These are phyloP conservation scores for Drosophila aff. DNA, from an alignment of 1,140 invertebrate genomes.

Conservation along the genomic window DNA sequence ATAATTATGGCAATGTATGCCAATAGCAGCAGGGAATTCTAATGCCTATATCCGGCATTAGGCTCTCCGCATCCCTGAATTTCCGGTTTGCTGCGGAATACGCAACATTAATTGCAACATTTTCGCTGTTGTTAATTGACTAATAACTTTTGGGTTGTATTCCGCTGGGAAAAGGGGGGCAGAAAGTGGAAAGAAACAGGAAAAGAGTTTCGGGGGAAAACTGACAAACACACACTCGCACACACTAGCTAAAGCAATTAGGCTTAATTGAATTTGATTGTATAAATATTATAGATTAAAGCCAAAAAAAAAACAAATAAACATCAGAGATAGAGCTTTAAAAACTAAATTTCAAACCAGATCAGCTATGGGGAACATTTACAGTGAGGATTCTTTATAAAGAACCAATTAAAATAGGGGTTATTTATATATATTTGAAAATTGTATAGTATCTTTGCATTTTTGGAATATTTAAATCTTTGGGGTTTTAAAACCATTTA, in stretches of 20 bases:
- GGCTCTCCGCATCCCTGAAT: slow-evolving; percentile 1
- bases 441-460: not conserved
- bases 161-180: not conserved
- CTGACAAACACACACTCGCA: slow-evolving; percentile 6
- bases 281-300: slow-evolving; percentile 23
- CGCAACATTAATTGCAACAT: slow-evolving; percentile 75
- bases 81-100: slow-evolving; percentile 33
- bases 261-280: slow-evolving; percentile 75
- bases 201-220: not conserved
- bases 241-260: slow-evolving; percentile 54
- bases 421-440: not conserved
- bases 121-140: slow-evolving; percentile 74
- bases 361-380: slow-evolving; percentile 4
- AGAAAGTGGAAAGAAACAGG: not conserved
- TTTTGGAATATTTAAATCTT: not conserved
- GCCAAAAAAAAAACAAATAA: not conserved
- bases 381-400: not conserved
- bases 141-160: slow-evolving; percentile 57
- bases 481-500: not conserved
- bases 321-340: slow-evolving; percentile 16
- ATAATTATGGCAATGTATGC: slow-evolving; percentile 69
- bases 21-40: slow-evolving; percentile 46
- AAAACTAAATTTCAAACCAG: slow-evolving; percentile 63
- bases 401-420: not conserved
- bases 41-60: slow-evolving; percentile 2